These are phyloP conservation scores for Meloidogyne floridensis DNA, from an alignment of 1,140 invertebrate genomes.

Conservation along the genomic window DNA sequence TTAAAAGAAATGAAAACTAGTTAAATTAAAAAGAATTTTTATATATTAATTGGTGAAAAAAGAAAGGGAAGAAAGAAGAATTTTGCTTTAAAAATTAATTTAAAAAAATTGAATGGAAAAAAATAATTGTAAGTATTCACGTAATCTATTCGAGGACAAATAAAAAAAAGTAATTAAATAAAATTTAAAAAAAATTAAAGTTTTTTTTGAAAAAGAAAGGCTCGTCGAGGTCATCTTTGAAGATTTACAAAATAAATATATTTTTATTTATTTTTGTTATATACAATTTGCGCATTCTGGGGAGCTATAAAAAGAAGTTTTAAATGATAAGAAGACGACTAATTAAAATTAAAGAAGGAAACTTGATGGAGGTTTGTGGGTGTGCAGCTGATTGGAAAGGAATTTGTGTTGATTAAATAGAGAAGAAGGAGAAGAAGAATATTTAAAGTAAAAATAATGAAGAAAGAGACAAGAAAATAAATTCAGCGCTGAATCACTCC, in stretches of 20 bases:
- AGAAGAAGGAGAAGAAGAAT: not conserved
- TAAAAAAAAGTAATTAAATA: not conserved
- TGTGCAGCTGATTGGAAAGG: conserved; percentile 12
- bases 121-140: not conserved
- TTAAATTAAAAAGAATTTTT: too few relatives aligned
- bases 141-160: not conserved
- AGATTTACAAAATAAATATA: not conserved
- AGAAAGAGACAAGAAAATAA: not conserved
- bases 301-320: not conserved
- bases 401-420: not conserved
- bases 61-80: too few relatives aligned
- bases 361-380: not conserved
- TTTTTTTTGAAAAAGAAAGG: not conserved
- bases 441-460: too few relatives aligned
- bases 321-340: not conserved
- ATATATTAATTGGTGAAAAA: too few relatives aligned
- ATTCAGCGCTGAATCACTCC: not conserved
- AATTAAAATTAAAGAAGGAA: not conserved
- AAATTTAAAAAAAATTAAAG: not conserved
- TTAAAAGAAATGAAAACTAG: too few relatives aligned
- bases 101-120: not conserved
- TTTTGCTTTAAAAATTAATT: too few relatives aligned
- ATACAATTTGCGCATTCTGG: not conserved
- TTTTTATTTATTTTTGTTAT: too few relatives aligned
- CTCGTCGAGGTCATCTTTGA: not conserved